These are phyloP conservation scores for Cataglyphis altisquamis DNA, from an alignment of 2,888 invertebrate genomes.

Conservation along the genomic window DNA sequence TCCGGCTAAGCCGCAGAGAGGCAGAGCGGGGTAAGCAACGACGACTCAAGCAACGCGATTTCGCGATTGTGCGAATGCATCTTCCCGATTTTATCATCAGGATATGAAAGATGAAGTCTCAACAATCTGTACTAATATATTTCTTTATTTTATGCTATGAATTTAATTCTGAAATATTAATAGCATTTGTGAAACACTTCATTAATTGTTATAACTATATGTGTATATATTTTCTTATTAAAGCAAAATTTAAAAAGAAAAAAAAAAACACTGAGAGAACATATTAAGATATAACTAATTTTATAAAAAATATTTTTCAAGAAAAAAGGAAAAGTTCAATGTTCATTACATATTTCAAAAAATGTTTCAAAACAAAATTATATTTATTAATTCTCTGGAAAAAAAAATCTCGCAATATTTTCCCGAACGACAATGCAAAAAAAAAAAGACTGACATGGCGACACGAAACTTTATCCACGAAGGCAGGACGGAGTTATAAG, in stretches of 20 bases:
- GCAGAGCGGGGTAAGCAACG: constrained; percentile 7
- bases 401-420: constrained; percentile 12
- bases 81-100: constrained; percentile 35
- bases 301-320: neutral
- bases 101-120: constrained; percentile 9
- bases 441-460: constrained; percentile 23
- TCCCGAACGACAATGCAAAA: neutral
- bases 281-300: neutral
- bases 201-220: neutral
- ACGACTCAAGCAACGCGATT: constrained; percentile 38
- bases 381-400: constrained; percentile 10
- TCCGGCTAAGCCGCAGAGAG: constrained; percentile 28
- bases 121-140: neutral
- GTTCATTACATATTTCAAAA: constrained; percentile 13
- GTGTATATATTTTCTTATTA: neutral
- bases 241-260: neutral
- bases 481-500: neutral
- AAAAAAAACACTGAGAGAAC: neutral
- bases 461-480: constrained; percentile 24
- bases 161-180: constrained; percentile 12
- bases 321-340: neutral
- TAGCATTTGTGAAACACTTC: neutral
- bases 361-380: neutral
- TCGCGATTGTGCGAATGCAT: constrained; percentile 29
- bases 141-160: neutral